Evolutionary conservation across 2,888 invertebrate genomes (phyloP).

Genomic region (Himalopsyche kuldschensis): DNA sequence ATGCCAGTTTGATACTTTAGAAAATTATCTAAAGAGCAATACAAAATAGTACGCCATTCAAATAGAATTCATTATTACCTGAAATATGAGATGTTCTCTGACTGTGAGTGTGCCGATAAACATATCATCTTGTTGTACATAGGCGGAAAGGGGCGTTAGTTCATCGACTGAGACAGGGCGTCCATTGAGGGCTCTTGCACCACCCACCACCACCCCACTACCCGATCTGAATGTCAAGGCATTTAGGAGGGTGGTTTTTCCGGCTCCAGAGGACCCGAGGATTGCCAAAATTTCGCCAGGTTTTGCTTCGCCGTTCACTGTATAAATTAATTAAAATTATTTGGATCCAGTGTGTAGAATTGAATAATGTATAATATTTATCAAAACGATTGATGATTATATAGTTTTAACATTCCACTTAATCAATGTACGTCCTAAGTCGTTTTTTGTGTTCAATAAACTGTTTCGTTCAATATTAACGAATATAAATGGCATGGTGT

Average conservation of each 20-base stretch:
- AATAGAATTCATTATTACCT: conserved; percentile 56
- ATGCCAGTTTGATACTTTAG: too few species aligned
- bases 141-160: conserved; percentile 79
- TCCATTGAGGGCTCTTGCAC: conserved; percentile 71
- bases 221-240: conserved; percentile 82
- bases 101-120: conserved; percentile 91
- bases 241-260: conserved; percentile 92
- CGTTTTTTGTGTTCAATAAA: too few species aligned
- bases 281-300: conserved; percentile 86
- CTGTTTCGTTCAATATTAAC: too few species aligned
- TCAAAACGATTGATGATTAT: neutral
- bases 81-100: conserved; percentile 84
- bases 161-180: conserved; percentile 70
- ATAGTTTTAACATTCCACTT: too few species aligned
- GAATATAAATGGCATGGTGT: too few species aligned
- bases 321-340: neutral
- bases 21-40: neutral
- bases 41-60: too few species aligned
- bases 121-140: conserved; percentile 92
- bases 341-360: too few species aligned
- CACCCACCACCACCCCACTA: conserved; percentile 66
- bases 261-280: conserved; percentile 90
- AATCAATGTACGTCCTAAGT: too few species aligned
- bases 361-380: too few species aligned
- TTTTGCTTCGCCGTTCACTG: conserved; percentile 80